Evolutionary conservation across 2,888 invertebrate species (phyloP), one percentile per base, ranked within the genome.

Genomic region (Orthosia cruda): DNA sequence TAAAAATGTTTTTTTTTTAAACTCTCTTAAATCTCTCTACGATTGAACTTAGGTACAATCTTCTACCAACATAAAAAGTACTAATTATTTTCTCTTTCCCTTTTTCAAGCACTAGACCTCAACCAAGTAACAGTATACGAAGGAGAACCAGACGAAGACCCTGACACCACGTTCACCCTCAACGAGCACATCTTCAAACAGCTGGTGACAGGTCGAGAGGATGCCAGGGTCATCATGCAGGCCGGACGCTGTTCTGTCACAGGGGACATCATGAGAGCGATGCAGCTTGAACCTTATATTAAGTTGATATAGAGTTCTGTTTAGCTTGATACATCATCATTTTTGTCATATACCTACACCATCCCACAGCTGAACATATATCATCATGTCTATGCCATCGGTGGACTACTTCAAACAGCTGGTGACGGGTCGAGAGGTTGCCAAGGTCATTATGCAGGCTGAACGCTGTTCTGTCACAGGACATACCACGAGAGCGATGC

Each of bases 401-500:
- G 97, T 97, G 80, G 92, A 95, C 62, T 92, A 94, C 87, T 96
- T 97, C 91, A 94, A 93, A 66, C 95, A 95, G 84, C 81, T 97
- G 77, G 96, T 97, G 52, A 88, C 87, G 11, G 97, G 97, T 1
- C 32, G 93, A 50, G 96, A 96, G 67, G 94, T 95, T 54, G 87
- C 97, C 0, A 86, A 96, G 18, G 91, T 26, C 26, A 26, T 26
- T 3, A 26, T 26, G 26, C 3, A 26, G 26, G 26, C 97, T 0
- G 97, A 97, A 1, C 88, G 95, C 26, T 97, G 97, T 76, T 96
- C 97, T 3, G 96, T 97, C 86, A 97, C 97, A 0, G 97, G 97
- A 3, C 96, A 97, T 87, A 93, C 97, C 88, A 96, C 96, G 97
- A 89, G 96, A 52, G 97, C 96, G 4, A 97, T 97, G 97, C 94